phyloP scores from a whole-genome alignment of 2,113 vertebrate genomes.

The Boleophthalmus pectinirostris region DNA sequence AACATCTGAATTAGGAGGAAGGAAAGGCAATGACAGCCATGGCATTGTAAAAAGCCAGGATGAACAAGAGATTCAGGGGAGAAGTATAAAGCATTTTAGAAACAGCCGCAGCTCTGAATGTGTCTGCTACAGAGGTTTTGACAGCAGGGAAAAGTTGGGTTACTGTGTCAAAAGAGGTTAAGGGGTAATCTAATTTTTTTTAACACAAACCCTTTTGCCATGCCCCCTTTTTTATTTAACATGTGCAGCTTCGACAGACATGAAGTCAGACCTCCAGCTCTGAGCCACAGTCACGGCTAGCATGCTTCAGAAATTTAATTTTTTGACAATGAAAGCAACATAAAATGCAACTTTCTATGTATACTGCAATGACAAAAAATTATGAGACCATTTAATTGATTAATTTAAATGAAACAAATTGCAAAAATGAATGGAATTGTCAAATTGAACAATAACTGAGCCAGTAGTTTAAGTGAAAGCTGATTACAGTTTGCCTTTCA shows the following conservation, averaged over 20 bases:
- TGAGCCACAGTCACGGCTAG: slow-evolving; percentile 91
- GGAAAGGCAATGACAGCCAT: slow-evolving; percentile 64
- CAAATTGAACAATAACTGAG: neutral
- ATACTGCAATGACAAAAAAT: neutral
- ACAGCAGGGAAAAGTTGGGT: slow-evolving; percentile 43
- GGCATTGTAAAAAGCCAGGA: slow-evolving; percentile 45
- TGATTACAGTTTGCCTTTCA: too few species aligned
- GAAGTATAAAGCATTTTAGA: slow-evolving; percentile 53
- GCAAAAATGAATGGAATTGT: neutral
- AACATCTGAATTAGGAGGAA: slow-evolving; percentile 49
- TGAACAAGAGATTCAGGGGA: slow-evolving; percentile 56
- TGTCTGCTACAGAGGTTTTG: slow-evolving; percentile 32
- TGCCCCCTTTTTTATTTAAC: slow-evolving; percentile 11
- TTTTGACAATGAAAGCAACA: slow-evolving; percentile 50
- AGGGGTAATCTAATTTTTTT: slow-evolving; percentile 25
- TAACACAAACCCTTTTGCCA: slow-evolving; percentile 24
- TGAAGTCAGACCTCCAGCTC: slow-evolving; percentile 72
- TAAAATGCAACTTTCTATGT: neutral
- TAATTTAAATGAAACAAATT: neutral
- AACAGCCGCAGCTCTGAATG: slow-evolving; percentile 55
- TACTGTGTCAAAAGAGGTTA: slow-evolving; percentile 36
- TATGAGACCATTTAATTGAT: neutral
- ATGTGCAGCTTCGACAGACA: slow-evolving; percentile 34
- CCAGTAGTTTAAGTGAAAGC: too few species aligned
- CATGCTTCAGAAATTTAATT: slow-evolving; percentile 81